Base-by-base conservation (phyloP, 2,113 vertebrate species). In the Equus przewalskii region DNA sequence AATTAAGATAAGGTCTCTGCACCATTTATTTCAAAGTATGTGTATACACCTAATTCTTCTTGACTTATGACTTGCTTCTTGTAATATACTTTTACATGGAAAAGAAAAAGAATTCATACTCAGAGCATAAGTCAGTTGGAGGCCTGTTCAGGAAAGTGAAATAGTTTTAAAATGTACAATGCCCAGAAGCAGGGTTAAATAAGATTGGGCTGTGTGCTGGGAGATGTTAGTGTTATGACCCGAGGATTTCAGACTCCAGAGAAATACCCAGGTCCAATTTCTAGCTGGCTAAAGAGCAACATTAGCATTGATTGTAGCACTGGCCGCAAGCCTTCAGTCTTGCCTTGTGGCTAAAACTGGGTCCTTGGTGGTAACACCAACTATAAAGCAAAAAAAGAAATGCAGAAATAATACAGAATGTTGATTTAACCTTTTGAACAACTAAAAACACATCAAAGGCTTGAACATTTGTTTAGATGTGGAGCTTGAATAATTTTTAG, bases 221-320 rank as follows among this genome's bases (percentile, higher is more conserved):
- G 96, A 98, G 91, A 94, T 98, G 62, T 85, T 92, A 94, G 46
- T 97, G 62, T 97, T 98, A 95, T 97, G 95, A 97, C 94, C 96
- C 3, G 58, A 98, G 85, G 94, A 98, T 97, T 97, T 98, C 65
- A 93, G 94, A 88, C 97, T 98, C 96, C 51, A 94, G 96, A 97
- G 95, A 89, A 98, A 62, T 82, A 96, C 56, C 67, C 54, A 72
- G 62, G 80, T 97, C 81, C 97, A 98, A 97, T 98, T 98, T 98
- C 95, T 97, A 97, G 54, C 79, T 97, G n/a, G 93, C 96, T 97
- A 88, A 98, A 98, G 76, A 98, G 73, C 44, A 97, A 81, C 72
- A 96, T 98, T 97, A 98, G 36, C 95, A 98, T 6, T 98, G 98
- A 98, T 95, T 97, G 70, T 30, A 98, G 67, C 95, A 94, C n/a